A percentile compares a stretch with the other conserved stretches of the same genome.
These are phyloP conservation scores for Hedychridium roseum DNA, from an alignment of 2,888 invertebrate genomes.

Conservation along the genomic window DNA sequence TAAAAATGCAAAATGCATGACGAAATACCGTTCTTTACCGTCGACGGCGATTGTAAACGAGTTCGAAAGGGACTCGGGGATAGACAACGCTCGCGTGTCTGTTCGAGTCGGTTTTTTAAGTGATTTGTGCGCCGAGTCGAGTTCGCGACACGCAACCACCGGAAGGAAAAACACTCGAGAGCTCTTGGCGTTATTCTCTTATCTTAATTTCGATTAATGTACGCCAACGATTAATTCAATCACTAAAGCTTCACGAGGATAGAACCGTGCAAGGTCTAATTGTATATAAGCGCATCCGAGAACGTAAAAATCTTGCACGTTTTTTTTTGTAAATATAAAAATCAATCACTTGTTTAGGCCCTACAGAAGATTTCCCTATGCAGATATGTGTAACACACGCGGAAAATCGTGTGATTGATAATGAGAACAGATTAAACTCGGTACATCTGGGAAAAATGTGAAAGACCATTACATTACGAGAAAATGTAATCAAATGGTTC, in stretches of 20 bases:
- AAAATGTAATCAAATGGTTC: no score
- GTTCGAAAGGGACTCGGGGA: conserved; percentile 8
- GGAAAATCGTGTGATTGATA: no score
- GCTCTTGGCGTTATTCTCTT: conserved; percentile 1
- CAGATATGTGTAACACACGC: no score
- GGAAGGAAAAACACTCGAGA: conserved; percentile 36
- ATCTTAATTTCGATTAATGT: no score
- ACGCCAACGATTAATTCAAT: no score
- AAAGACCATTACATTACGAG: no score
- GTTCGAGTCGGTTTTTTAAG: conserved; percentile 17
- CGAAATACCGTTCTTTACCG: conserved; percentile 5
- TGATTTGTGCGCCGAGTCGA: conserved; percentile 39
- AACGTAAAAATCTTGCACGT: background rate
- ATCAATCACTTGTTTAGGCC: no score
- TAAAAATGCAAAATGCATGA: no score
- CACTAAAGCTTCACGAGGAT: no score
- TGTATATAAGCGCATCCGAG: background rate
- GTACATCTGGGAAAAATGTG: no score
- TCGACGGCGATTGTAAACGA: conserved; percentile 18
- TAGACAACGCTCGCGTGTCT: conserved; percentile 7
- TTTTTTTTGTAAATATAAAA: background rate
- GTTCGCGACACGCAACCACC: conserved; percentile 15
- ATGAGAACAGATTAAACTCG: no score
- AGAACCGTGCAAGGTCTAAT: background rate
- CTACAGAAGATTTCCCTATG: no score